These are phyloP conservation scores for Melanophora roralis DNA, from an alignment of 2,888 invertebrate genomes.

Conservation along the genomic window DNA sequence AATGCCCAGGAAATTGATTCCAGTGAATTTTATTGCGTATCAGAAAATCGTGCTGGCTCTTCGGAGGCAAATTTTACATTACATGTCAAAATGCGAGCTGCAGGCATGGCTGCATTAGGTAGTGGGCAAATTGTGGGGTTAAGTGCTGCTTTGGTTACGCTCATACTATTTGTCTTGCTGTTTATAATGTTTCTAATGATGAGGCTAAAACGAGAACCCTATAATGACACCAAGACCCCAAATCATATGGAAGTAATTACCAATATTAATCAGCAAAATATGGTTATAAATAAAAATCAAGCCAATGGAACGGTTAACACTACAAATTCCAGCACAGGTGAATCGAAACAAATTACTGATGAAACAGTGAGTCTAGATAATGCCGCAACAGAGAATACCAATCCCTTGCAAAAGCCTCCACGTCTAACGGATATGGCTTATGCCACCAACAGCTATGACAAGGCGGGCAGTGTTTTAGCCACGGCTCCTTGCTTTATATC, in stretches of 20 bases:
- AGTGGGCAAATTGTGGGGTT: slow-evolving; percentile 91
- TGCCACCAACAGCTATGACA: slow-evolving; percentile 84
- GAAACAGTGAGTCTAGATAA: slow-evolving; percentile 60
- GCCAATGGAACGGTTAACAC: slow-evolving; percentile 69
- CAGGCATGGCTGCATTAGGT: slow-evolving; percentile 88
- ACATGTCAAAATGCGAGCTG: slow-evolving; percentile 86
- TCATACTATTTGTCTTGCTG: slow-evolving; percentile 86
- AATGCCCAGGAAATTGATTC: slow-evolving; percentile 90
- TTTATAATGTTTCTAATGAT: slow-evolving; percentile 86
- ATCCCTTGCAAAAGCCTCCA: slow-evolving; percentile 86
- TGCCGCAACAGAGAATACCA: slow-evolving; percentile 69
- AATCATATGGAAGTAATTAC: slow-evolving; percentile 86
- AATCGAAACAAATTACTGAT: slow-evolving; percentile 62
- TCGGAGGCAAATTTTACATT: slow-evolving; percentile 93
- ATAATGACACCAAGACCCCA: slow-evolving; percentile 86
- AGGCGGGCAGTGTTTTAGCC: slow-evolving; percentile 82
- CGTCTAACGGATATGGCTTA: slow-evolving; percentile 83
- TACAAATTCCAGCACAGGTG: slow-evolving; percentile 73
- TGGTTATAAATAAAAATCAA: slow-evolving; percentile 78
- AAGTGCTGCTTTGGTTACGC: slow-evolving; percentile 87
- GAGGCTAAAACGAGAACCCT: slow-evolving; percentile 84
- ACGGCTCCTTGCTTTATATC: slow-evolving; percentile 84
- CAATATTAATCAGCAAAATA: slow-evolving; percentile 79
- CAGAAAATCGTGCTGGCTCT: slow-evolving; percentile 92
- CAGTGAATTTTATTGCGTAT: slow-evolving; percentile 91